A percentile compares a stretch with the other conserved stretches of the same genome.
phyloP scores from a whole-genome alignment of 2,797 vertebrate genomes.

The Clarias laeviceps region DNA sequence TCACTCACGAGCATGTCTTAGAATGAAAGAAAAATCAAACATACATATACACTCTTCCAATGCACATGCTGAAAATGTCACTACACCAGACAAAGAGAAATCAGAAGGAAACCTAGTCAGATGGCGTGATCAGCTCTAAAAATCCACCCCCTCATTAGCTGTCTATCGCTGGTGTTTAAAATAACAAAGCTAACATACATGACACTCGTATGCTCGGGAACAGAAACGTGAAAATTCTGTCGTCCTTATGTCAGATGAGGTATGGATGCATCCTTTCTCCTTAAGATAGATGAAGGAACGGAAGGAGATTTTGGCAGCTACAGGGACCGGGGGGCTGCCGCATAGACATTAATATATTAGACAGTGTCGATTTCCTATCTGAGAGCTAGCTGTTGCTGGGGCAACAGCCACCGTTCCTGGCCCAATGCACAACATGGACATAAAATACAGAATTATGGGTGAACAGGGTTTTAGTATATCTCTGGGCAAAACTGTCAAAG shows the following conservation, averaged over 20 bases:
- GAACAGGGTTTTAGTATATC: constrained; percentile 38
- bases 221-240: constrained; percentile 23
- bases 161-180: constrained; percentile 19
- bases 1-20: constrained; percentile 55
- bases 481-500: constrained; percentile 38
- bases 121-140: background rate
- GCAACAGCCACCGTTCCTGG: constrained; percentile 75
- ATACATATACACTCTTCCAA: constrained; percentile 18
- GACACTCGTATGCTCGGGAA: constrained; percentile 20
- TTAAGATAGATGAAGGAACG: constrained; percentile 23
- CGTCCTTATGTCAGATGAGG: constrained; percentile 15
- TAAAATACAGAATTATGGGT: constrained; percentile 55
- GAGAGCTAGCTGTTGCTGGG: constrained; percentile 77
- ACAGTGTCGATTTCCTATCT: constrained; percentile 77
- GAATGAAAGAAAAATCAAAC: constrained; percentile 44
- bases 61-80: constrained; percentile 8
- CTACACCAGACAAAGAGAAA: constrained; percentile 22
- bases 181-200: constrained; percentile 26
- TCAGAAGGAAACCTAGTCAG: background rate
- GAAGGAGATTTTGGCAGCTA: constrained; percentile 44
- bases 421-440: constrained; percentile 61
- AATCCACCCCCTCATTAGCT: constrained; percentile 24
- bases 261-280: constrained; percentile 31
- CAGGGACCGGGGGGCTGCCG: constrained; percentile 63
- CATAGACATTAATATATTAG: constrained; percentile 79